Evolutionary conservation across 2,797 vertebrate species (phyloP).

Genomic region (Mormyrus proboscirostris): DNA sequence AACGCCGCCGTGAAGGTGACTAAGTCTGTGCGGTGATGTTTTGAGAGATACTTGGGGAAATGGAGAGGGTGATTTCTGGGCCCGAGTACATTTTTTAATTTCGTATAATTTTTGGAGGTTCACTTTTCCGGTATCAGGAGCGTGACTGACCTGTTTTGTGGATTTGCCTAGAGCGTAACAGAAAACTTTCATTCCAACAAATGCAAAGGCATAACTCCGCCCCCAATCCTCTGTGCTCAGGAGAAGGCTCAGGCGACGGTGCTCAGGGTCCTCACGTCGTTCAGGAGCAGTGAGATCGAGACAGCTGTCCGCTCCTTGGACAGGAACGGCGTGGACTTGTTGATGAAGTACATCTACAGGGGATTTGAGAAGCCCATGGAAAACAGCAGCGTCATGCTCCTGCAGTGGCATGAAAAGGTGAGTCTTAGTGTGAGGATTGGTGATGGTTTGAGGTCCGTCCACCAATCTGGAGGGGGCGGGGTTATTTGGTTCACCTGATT

Average conservation of each 20-base stretch:
- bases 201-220: background rate
- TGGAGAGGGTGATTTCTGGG: background rate
- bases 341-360: constrained; percentile 94
- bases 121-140: background rate
- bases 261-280: constrained; percentile 78
- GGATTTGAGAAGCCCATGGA: constrained; percentile 86
- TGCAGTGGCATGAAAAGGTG: constrained; percentile 94
- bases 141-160: background rate
- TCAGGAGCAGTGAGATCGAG: constrained; percentile 84
- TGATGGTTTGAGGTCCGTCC: background rate
- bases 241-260: constrained; percentile 76
- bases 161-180: background rate
- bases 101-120: background rate
- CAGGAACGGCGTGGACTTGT: constrained; percentile 74
- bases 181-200: background rate
- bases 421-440: background rate
- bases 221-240: constrained; percentile 37
- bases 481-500: background rate
- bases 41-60: background rate
- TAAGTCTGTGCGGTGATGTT: background rate
- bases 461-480: background rate
- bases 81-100: background rate
- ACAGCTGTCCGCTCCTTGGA: constrained; percentile 79
- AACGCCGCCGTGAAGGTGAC: constrained; percentile 74
- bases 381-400: constrained; percentile 83